These are phyloP conservation scores for Mycalesis mineus DNA, from an alignment of 2,888 invertebrate species.

Conservation along the genomic window DNA sequence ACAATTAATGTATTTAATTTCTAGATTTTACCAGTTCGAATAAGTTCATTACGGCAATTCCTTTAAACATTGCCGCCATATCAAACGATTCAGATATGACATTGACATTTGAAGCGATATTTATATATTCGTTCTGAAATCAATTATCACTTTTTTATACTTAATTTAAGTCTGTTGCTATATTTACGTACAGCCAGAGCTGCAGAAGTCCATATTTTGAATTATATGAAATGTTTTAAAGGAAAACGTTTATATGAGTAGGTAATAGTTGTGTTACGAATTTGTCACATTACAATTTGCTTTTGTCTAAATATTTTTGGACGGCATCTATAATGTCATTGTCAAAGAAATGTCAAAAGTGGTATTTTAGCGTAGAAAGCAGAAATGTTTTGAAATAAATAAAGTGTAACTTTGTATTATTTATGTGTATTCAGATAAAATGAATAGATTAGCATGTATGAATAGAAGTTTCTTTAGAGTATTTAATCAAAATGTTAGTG, in stretches of 20 bases:
- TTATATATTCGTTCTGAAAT: background rate
- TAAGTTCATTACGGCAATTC: background rate
- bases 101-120: background rate
- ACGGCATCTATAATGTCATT: background rate
- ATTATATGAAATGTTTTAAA: too few relatives aligned
- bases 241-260: too few relatives aligned
- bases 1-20: too few relatives aligned
- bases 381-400: background rate
- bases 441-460: conserved; percentile 55
- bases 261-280: too few relatives aligned
- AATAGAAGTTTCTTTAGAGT: conserved; percentile 43
- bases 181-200: too few relatives aligned
- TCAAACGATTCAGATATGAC: background rate
- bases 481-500: conserved; percentile 39
- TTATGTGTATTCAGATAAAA: conserved; percentile 30
- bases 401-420: background rate
- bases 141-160: too few relatives aligned
- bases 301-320: background rate
- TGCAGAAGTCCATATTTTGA: too few relatives aligned
- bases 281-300: too few relatives aligned
- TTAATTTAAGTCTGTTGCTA: too few relatives aligned
- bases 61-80: background rate
- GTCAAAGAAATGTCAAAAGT: background rate
- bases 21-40: too few relatives aligned
- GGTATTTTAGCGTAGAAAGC: background rate